phyloP scores from a whole-genome alignment of 2,113 vertebrate genomes.

The Cavia porcellus region DNA sequence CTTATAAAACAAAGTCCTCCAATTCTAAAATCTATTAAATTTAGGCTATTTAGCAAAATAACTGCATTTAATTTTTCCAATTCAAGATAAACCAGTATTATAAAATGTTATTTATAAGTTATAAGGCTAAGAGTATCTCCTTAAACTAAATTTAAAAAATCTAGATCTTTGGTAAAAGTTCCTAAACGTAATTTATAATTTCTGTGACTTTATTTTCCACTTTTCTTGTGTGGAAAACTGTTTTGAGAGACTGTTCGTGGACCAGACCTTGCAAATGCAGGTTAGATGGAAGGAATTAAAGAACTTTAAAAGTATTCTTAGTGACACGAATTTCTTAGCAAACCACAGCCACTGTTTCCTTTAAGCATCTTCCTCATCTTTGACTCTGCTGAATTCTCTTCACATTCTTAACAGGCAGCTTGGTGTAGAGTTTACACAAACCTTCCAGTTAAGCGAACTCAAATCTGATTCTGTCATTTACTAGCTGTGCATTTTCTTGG shows the following conservation, averaged over 20 bases:
- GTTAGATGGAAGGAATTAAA: constrained; percentile 3
- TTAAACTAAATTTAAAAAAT: constrained; percentile 37
- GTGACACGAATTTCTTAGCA: background rate
- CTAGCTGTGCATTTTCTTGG: background rate
- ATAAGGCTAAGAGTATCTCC: constrained; percentile 40
- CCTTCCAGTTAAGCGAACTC: background rate
- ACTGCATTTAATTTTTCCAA: constrained; percentile 22
- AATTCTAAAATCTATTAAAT: constrained; percentile 10
- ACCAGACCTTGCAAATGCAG: background rate
- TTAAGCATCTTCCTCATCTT: background rate
- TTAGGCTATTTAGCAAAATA: background rate
- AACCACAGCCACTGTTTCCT: background rate
- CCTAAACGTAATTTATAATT: constrained; percentile 24
- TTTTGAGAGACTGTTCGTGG: background rate
- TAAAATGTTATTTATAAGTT: constrained; percentile 12
- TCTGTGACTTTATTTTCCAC: background rate
- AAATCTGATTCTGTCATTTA: background rate
- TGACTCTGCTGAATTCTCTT: background rate
- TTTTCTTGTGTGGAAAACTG: background rate
- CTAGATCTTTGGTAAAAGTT: constrained; percentile 42
- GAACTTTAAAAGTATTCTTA: background rate
- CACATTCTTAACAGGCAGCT: background rate
- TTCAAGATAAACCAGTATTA: constrained; percentile 47
- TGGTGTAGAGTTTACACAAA: background rate
- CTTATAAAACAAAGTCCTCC: constrained; percentile 37